A percentile compares a stretch with the other conserved stretches of the same genome.
phyloP scores from a whole-genome alignment of 1,140 invertebrate species.

The Holcopasites calliopsidis region DNA sequence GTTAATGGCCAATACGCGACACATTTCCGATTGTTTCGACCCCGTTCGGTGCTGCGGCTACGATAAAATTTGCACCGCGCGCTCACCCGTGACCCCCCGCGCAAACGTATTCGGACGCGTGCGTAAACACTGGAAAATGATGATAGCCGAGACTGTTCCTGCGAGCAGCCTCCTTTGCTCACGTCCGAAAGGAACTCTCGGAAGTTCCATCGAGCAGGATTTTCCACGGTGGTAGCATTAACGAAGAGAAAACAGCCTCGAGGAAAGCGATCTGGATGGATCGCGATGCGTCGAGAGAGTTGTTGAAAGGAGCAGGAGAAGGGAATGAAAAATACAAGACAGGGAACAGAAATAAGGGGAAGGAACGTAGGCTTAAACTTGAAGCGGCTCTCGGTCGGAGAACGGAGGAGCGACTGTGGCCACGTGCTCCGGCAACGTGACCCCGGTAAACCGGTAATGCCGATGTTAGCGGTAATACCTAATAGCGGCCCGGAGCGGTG shows the following conservation, averaged over 20 bases:
- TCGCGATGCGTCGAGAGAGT: too few relatives aligned
- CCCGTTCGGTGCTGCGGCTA: not conserved
- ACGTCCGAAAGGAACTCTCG: not conserved
- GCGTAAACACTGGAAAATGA: slow-evolving; percentile 1
- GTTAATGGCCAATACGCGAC: slow-evolving; percentile 60
- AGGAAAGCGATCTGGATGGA: not conserved
- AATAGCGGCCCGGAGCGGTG: slow-evolving; percentile 75
- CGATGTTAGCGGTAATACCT: slow-evolving; percentile 74
- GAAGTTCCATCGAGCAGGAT: not conserved
- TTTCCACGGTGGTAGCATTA: not conserved
- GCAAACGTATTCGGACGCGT: not conserved
- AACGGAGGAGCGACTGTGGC: slow-evolving; percentile 31
- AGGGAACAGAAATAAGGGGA: too few relatives aligned
- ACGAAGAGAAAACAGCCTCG: slow-evolving; percentile 7
- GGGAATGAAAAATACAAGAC: not conserved
- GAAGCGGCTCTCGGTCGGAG: slow-evolving; percentile 30
- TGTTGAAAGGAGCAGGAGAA: not conserved
- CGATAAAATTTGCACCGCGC: slow-evolving; percentile 19
- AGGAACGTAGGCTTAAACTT: slow-evolving; percentile 15
- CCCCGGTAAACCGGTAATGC: slow-evolving; percentile 70
- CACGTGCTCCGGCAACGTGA: slow-evolving; percentile 40
- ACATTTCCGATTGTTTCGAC: slow-evolving; percentile 51
- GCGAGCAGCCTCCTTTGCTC: not conserved
- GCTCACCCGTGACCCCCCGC: not conserved
- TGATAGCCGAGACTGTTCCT: too few relatives aligned